Evolutionary conservation across 2,888 invertebrate genomes (phyloP).

Genomic region (Slavum lentiscoides): DNA sequence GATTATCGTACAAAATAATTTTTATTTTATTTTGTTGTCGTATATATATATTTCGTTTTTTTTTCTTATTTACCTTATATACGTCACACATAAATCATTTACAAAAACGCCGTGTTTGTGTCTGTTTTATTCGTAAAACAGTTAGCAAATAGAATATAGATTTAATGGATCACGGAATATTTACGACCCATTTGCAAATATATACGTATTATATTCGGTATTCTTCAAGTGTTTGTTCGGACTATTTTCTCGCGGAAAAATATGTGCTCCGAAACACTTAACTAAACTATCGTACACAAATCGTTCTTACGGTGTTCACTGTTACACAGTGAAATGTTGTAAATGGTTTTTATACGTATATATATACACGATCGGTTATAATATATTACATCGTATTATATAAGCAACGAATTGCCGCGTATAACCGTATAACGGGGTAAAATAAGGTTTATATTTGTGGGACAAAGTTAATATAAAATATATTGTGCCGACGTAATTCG

Average conservation of each 20-base stretch:
- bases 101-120: too few species aligned
- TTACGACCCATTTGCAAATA: constrained; percentile 2
- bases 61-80: not conserved
- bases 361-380: not conserved
- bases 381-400: not conserved
- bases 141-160: not conserved
- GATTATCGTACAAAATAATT: too few species aligned
- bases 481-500: not conserved
- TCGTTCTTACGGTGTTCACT: not conserved
- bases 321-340: not conserved
- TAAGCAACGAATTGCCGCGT: not conserved
- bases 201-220: not conserved
- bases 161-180: constrained; percentile 3
- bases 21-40: not conserved
- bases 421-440: not conserved
- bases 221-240: not conserved
- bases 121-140: too few species aligned
- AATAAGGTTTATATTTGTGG: not conserved
- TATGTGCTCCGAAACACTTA: not conserved
- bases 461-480: not conserved
- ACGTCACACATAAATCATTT: too few species aligned
- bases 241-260: constrained; percentile 12
- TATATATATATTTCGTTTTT: not conserved
- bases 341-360: constrained; percentile 1
- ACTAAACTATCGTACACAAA: constrained; percentile 31